Evolutionary conservation across 2,113 vertebrate species (phyloP).

Genomic region (Sterrhoptilus dennistouni): DNA sequence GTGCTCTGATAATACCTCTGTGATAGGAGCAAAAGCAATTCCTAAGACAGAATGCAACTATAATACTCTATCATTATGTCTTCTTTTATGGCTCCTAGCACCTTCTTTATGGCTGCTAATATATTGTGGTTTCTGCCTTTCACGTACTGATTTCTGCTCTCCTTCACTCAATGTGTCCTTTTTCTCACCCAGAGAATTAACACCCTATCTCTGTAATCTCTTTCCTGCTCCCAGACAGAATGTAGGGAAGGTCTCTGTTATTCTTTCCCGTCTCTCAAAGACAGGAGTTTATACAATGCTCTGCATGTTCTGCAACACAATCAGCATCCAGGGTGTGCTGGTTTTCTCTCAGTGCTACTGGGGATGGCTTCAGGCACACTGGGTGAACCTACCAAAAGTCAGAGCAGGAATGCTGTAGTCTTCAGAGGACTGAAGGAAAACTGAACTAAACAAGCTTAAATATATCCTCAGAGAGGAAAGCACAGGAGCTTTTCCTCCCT

Average conservation of each 20-base stretch:
- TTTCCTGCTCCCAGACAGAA: background rate
- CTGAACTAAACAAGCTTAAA: background rate
- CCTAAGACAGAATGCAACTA: slow-evolving; percentile 23
- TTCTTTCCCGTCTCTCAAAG: background rate
- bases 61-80: slow-evolving; percentile 32
- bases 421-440: background rate
- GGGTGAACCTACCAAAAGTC: background rate
- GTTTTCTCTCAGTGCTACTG: background rate
- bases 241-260: background rate
- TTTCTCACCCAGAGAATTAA: slow-evolving; percentile 20
- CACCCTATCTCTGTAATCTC: background rate
- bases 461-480: background rate
- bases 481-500: background rate
- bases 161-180: slow-evolving; percentile 5
- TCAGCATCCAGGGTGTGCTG: background rate
- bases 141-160: slow-evolving; percentile 23
- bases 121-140: slow-evolving; percentile 22
- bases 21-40: slow-evolving; percentile 38
- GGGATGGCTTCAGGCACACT: background rate
- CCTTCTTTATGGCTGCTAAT: slow-evolving; percentile 36
- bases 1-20: background rate
- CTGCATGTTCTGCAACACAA: background rate
- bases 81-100: slow-evolving; percentile 43
- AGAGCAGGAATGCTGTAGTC: background rate
- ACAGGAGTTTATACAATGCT: background rate